Base-by-base conservation (phyloP, 2,797 vertebrate species). In the Ambastaia sidthimunki region DNA sequence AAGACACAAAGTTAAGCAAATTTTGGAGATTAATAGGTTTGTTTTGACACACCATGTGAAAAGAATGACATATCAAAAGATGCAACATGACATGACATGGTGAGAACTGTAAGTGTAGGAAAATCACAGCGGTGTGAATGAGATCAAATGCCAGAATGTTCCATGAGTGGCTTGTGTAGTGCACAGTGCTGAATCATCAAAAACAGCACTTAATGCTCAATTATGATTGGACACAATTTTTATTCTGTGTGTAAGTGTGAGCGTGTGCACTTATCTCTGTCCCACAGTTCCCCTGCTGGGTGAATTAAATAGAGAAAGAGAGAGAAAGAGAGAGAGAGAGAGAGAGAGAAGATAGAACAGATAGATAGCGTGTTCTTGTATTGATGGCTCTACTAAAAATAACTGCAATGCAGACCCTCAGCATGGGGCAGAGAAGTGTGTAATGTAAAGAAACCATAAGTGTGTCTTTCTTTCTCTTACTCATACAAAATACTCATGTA, bases 191-290 rank as follows among this genome's bases (percentile, higher is more conserved):
- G 57, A 80, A 48, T 76, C 18, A 52, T 60, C 65, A 47, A 23
- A 71, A 76, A 25, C 18, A 62, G 60, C 21, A 52, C 41, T 63
- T 66, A 21, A 44, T 55, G 16, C 4, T 19, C 68, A 71, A 66
- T 72, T 72, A 13, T 72, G 71, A 28, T 65, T 28, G n/a, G 10
- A 71, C 23, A 62, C 34, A 25, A 37, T 59, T 76, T 76, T 15
- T 50, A 71, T 71, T 74, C 23, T 23, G 41, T 86, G 84, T 83
- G 85, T 80, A 85, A 86, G 82, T 21, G 19, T 71, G 79, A 74
- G 84, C 83, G 81, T 81, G 59, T 82, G 81, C 85, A 88, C 87
- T 92, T 92, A 92, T 92, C 82, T 86, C 71, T 78, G 52, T 67
- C 76, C 76, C 82, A 84, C 84, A 83, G 79, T 80, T 74, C 69